Evolutionary conservation across 2,113 vertebrate genomes (phyloP).

Genomic region (Ceratotherium simum): DNA sequence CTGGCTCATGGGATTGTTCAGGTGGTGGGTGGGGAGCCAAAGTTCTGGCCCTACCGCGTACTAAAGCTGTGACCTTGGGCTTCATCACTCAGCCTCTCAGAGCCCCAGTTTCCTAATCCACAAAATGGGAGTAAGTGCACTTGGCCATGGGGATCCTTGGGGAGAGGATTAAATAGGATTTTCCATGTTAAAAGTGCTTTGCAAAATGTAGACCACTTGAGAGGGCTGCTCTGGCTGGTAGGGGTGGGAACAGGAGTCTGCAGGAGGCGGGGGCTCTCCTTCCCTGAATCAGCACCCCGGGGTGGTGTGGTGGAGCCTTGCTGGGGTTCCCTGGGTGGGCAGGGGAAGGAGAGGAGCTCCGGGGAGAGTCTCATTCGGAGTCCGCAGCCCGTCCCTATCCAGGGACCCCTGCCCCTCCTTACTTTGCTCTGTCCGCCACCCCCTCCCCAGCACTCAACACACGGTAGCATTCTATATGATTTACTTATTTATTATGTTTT

Average conservation of each 20-base stretch:
- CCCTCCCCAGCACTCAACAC: accelerated
- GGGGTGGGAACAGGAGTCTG: not conserved
- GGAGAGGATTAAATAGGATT: not conserved
- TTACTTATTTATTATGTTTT: not conserved
- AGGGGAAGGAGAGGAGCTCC: not conserved
- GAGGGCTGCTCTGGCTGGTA: not conserved
- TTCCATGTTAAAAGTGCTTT: not conserved
- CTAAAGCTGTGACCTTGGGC: not conserved
- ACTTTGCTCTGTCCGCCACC: not conserved
- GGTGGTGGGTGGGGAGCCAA: not conserved
- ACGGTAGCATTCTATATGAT: not conserved
- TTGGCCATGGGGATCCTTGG: not conserved
- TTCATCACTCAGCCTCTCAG: not conserved
- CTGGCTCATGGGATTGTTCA: not conserved
- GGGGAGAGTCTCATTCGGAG: not conserved
- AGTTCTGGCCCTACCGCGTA: not conserved
- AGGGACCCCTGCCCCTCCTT: not conserved
- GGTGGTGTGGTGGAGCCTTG: not conserved
- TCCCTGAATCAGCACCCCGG: not conserved
- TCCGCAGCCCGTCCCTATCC: not conserved
- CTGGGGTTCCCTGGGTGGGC: not conserved
- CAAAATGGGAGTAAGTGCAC: not conserved
- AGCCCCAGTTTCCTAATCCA: not conserved
- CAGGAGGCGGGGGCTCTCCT: not conserved
- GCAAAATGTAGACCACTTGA: not conserved